phyloP scores from a whole-genome alignment of 2,113 vertebrate genomes.

The Centropus bengalensis region DNA sequence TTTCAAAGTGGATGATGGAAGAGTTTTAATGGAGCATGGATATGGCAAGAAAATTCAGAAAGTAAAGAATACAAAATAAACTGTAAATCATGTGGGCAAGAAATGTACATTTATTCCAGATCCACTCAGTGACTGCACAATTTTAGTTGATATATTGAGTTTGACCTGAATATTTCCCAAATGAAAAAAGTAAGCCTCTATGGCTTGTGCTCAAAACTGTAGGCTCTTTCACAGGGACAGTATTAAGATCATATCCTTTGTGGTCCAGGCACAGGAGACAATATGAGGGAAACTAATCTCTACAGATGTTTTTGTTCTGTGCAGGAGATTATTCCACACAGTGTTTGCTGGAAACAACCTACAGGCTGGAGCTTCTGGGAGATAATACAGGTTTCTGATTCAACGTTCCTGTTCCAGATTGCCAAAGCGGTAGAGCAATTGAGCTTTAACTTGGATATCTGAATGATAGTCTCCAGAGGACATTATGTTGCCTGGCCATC shows the following conservation, averaged over 20 bases:
- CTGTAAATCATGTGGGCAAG: conserved; percentile 5
- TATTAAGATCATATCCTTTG: background rate
- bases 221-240: background rate
- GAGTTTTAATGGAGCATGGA: background rate
- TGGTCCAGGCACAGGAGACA: background rate
- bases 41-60: background rate
- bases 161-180: background rate
- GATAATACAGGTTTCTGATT: background rate
- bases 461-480: background rate
- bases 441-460: background rate
- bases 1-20: conserved; percentile 8
- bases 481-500: background rate
- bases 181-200: background rate
- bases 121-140: background rate
- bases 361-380: background rate
- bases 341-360: background rate
- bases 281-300: background rate
- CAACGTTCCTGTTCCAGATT: background rate
- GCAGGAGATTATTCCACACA: background rate
- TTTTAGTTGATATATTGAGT: background rate
- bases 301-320: conserved; percentile 12
- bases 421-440: background rate
- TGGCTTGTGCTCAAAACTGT: background rate
- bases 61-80: background rate
- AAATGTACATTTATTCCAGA: conserved; percentile 26